Evolutionary conservation across 2,113 vertebrate genomes (phyloP), one percentile per base, ranked within the genome.

Genomic region (Chrysochloris asiatica): DNA sequence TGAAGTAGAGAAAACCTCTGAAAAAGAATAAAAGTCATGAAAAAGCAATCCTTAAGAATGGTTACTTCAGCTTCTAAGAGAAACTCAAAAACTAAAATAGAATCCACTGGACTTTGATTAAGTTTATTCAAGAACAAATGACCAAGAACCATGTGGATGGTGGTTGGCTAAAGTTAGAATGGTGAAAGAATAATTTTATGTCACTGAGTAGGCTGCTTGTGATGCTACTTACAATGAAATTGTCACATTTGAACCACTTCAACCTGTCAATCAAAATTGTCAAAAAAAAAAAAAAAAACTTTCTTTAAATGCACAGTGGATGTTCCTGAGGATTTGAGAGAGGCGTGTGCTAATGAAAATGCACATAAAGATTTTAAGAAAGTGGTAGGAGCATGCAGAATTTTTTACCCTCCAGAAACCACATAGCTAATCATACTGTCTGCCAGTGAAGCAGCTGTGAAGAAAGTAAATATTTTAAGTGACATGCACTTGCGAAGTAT

Each of bases 151-250:
- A 45, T 98, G 98, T 97, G 98, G 98, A 83, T 98, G 98, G 98
- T 98, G 98, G 98, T 95, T 98, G 94, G 98, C 98, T 83, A 98
- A 98, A 98, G 98, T 98, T 96, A 98, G 98, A 93, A 98, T 98
- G 98, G 98, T 98, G 98, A 98, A 98, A 97, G 98, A 98, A 96
- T 93, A 98, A 98, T 98, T 98, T 90, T 98, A 98, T 59, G 98
- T 98, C 95, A 98, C 98, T 95, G 98, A 98, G 91, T 98, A 98
- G 90, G 98, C 98, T 98, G 98, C 98, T 96, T 98, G 98, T 96
- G 98, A 98, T 97, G 98, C 98, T 96, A 98, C 98, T 93, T 98
- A 98, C 95, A 98, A 98, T 95, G 98, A 98, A 97, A 98, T 98
- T 88, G 98, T 98, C 94, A 98, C 98, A 89, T 98, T 98, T 0